phyloP scores from a whole-genome alignment of 2,888 invertebrate species.

The Cybosia mesomella region DNA sequence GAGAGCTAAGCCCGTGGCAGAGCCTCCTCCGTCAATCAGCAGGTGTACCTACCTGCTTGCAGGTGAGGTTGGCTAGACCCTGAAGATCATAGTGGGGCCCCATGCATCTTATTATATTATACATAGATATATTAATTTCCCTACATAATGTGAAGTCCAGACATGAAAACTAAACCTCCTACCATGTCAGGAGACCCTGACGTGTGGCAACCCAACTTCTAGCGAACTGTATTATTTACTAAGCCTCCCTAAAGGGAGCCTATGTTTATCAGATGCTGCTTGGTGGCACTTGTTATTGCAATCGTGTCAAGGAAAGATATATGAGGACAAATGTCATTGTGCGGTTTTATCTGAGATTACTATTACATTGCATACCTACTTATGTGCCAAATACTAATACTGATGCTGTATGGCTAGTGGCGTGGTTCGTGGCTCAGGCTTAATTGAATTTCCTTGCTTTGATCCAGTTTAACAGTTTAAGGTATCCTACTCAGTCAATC shows the following conservation, averaged over 20 bases:
- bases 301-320: conserved; percentile 5
- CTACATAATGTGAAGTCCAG: no score
- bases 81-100: no score
- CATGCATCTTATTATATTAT: no score
- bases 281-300: conserved; percentile 1
- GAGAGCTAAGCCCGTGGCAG: no score
- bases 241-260: neutral
- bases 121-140: no score
- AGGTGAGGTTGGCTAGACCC: no score
- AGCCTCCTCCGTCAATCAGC: no score
- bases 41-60: no score
- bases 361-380: neutral
- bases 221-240: neutral
- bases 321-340: neutral
- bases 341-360: neutral
- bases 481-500: no score
- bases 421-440: no score
- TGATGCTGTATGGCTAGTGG: neutral
- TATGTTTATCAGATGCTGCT: conserved; percentile 2
- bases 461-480: no score
- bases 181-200: neutral
- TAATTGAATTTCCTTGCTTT: no score
- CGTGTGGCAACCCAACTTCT: neutral
- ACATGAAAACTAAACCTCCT: neutral
- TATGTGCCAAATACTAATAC: neutral